These are phyloP conservation scores for Eretmodus cyanostictus DNA, from an alignment of 2,113 vertebrate species.

Conservation along the genomic window DNA sequence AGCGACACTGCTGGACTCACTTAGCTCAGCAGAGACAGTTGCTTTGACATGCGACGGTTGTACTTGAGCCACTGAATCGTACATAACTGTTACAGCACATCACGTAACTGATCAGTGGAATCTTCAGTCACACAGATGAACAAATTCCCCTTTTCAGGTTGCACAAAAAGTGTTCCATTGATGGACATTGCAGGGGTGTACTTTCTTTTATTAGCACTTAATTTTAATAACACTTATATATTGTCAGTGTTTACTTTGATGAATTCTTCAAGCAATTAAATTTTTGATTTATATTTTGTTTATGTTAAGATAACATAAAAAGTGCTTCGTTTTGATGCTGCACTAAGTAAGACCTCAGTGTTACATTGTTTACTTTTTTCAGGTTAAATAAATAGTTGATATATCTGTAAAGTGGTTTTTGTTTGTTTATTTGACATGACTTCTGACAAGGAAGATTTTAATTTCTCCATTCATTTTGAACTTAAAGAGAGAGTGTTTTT, in stretches of 20 bases:
- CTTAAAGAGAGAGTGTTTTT: neutral
- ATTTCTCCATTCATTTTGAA: neutral
- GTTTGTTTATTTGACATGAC: neutral
- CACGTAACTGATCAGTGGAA: fast-evolving
- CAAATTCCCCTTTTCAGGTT: neutral
- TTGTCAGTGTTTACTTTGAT: neutral
- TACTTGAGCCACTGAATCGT: neutral
- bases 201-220: neutral
- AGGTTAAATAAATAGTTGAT: neutral
- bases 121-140: neutral
- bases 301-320: neutral
- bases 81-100: fast-evolving
- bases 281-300: neutral
- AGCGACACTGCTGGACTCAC: neutral
- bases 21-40: neutral
- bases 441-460: neutral
- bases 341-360: neutral
- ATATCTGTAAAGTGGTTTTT: fast-evolving
- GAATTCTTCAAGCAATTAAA: neutral
- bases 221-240: neutral
- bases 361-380: neutral
- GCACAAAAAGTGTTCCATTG: neutral
- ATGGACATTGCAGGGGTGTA: fast-evolving
- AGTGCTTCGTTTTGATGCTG: neutral
- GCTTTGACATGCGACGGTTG: fast-evolving